phyloP scores from a whole-genome alignment of 2,888 invertebrate genomes.

The Entomobrya proxima region DNA sequence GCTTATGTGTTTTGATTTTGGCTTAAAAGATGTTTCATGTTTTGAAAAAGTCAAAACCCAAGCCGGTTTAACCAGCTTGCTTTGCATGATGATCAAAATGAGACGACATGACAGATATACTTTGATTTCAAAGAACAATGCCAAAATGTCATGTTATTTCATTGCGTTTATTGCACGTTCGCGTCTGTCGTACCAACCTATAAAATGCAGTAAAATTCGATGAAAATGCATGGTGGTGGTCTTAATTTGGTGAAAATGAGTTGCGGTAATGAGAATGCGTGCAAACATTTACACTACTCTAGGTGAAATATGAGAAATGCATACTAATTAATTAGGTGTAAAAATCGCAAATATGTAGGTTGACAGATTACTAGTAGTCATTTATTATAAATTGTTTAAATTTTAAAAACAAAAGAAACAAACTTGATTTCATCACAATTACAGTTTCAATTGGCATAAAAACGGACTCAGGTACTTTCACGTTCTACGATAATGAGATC shows the following conservation, averaged over 20 bases:
- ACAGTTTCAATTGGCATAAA: too few relatives aligned
- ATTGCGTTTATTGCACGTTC: too few relatives aligned
- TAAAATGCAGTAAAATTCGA: too few relatives aligned
- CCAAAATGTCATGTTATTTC: too few relatives aligned
- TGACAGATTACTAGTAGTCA: background rate
- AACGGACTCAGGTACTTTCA: background rate
- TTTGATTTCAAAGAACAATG: background rate
- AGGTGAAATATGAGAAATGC: background rate
- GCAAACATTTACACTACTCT: too few relatives aligned
- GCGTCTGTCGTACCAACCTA: too few relatives aligned
- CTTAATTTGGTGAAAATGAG: too few relatives aligned
- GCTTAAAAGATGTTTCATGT: background rate
- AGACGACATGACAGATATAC: background rate
- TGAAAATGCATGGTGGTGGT: too few relatives aligned
- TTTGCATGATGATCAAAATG: background rate
- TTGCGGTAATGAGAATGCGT: too few relatives aligned
- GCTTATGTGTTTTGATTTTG: background rate
- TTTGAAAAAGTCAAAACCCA: background rate
- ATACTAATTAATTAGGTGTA: background rate
- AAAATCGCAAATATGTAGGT: background rate
- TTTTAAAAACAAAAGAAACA: background rate
- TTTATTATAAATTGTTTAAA: background rate
- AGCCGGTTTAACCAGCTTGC: slow-evolving; percentile 29
- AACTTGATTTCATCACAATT: background rate
- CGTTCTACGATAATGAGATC: slow-evolving; percentile 6